phyloP scores from a whole-genome alignment of 1,140 invertebrate species.

The Colletes latitarsis region DNA sequence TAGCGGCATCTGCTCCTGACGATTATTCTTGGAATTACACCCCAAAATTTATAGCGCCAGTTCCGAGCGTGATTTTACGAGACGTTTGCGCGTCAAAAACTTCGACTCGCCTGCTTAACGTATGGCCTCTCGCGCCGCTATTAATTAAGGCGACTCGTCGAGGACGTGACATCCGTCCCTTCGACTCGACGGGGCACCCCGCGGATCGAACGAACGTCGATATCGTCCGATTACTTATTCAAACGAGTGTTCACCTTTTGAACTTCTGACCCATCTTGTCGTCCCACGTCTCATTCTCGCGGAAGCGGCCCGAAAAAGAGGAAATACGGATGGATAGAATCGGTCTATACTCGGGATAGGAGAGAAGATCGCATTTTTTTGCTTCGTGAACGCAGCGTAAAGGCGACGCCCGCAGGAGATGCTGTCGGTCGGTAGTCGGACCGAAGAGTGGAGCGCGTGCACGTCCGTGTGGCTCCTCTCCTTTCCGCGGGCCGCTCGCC shows the following conservation, averaged over 20 bases:
- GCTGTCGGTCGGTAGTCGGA: constrained; percentile 39
- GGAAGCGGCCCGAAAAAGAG: too few relatives aligned
- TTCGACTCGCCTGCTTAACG: constrained; percentile 32
- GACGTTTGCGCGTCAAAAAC: constrained; percentile 52
- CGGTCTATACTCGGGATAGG: too few relatives aligned
- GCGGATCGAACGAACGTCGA: background rate
- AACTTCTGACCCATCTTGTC: constrained; percentile 42
- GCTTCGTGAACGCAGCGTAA: too few relatives aligned
- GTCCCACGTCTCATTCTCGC: too few relatives aligned
- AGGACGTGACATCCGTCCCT: background rate
- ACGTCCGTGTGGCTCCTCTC: constrained; percentile 51
- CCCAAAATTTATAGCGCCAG: constrained; percentile 54
- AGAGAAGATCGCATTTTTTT: too few relatives aligned
- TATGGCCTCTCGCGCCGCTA: constrained; percentile 23
- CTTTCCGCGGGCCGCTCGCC: constrained; percentile 40
- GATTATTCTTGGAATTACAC: constrained; percentile 63
- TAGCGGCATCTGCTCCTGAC: constrained; percentile 61
- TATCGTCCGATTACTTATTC: constrained; percentile 20
- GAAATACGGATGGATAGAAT: too few relatives aligned
- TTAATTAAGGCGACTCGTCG: constrained; percentile 45
- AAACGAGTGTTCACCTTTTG: constrained; percentile 46
- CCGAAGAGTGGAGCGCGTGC: constrained; percentile 54
- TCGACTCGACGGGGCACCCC: background rate
- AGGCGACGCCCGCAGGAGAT: constrained; percentile 9
- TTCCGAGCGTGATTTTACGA: constrained; percentile 54